A percentile compares a stretch with the other conserved stretches of the same genome.
phyloP scores from a whole-genome alignment of 2,797 vertebrate species.

The Phoebastria nigripes region DNA sequence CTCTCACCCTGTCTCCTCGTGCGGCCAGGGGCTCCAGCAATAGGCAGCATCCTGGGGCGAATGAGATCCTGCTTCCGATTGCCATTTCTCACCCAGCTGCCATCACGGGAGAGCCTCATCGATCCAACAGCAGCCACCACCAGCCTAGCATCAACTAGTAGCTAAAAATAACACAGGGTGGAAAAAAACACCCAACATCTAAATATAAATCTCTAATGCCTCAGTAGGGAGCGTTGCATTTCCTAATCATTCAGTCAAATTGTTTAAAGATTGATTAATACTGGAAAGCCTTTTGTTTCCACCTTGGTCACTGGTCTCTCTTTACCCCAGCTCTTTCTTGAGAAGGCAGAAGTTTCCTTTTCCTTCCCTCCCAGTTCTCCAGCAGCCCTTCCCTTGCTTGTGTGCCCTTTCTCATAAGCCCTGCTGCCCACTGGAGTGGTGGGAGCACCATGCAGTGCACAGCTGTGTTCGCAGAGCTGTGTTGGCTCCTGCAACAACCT shows the following conservation, averaged over 20 bases:
- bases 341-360: neutral
- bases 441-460: neutral
- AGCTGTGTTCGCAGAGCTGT: neutral
- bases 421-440: neutral
- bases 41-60: neutral
- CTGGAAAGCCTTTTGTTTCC: conserved; percentile 42
- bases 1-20: fast-evolving
- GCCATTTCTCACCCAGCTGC: neutral
- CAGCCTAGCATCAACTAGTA: conserved; percentile 34
- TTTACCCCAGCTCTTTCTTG: neutral
- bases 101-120: neutral
- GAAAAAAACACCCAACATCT: conserved; percentile 18
- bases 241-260: conserved; percentile 37
- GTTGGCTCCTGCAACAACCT: neutral
- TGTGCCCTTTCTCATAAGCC: neutral
- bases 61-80: neutral
- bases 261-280: conserved; percentile 52
- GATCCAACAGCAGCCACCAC: neutral
- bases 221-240: conserved; percentile 45
- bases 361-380: neutral
- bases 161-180: conserved; percentile 44
- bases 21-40: neutral
- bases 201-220: conserved; percentile 53
- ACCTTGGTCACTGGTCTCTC: neutral
- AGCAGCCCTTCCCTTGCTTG: neutral